Evolutionary conservation across 2,797 vertebrate genomes (phyloP).

Genomic region (Megaceryle alcyon): DNA sequence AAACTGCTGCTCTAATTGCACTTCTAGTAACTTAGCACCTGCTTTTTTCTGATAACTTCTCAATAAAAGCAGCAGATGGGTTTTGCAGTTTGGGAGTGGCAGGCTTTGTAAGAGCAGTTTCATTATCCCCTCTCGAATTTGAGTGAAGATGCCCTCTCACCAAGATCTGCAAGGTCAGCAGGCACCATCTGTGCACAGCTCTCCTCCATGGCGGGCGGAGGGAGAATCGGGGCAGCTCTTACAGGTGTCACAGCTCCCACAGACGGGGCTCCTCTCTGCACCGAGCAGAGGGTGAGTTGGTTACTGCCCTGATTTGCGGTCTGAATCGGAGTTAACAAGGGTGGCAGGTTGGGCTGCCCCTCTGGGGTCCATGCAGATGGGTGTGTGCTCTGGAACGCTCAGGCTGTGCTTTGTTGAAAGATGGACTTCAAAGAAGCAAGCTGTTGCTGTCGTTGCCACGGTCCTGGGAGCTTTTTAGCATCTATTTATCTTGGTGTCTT

Average conservation of each 20-base stretch:
- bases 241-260: fast-evolving
- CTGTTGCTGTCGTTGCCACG: not conserved
- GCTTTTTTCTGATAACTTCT: not conserved
- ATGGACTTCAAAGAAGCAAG: not conserved
- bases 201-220: not conserved
- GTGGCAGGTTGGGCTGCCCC: not conserved
- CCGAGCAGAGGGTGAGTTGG: not conserved
- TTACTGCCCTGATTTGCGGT: not conserved
- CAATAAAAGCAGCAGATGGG: slow-evolving; percentile 56
- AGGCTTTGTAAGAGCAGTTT: not conserved
- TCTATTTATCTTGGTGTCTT: not conserved
- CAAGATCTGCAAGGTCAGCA: not conserved
- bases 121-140: not conserved
- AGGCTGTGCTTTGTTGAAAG: not conserved
- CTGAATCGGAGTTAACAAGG: not conserved
- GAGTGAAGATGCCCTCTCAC: not conserved
- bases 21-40: slow-evolving; percentile 48
- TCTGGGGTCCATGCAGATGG: not conserved
- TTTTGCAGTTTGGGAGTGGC: slow-evolving; percentile 36
- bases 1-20: not conserved
- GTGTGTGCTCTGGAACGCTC: not conserved
- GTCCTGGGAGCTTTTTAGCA: not conserved
- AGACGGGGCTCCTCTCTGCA: not conserved
- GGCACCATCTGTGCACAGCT: not conserved
- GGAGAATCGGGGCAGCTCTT: not conserved